These are phyloP conservation scores for Anarsia innoxiella DNA, from an alignment of 2,888 invertebrate species.

Conservation along the genomic window DNA sequence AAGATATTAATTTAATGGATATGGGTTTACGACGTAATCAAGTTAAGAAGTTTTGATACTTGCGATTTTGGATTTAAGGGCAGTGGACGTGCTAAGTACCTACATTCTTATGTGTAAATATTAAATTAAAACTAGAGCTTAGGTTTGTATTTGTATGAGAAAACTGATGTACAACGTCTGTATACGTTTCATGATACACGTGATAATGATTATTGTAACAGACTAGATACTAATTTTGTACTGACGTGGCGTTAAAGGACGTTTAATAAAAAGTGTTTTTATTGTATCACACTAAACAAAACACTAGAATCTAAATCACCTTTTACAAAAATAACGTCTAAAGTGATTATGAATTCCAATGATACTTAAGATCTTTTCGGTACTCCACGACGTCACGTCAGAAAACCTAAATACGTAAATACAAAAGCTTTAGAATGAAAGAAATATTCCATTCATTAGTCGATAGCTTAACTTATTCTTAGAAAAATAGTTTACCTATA, in stretches of 20 bases:
- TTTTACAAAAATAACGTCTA: too few species aligned
- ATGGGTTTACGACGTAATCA: too few species aligned
- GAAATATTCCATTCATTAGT: constrained; percentile 73
- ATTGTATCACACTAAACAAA: too few species aligned
- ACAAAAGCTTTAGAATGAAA: constrained; percentile 70
- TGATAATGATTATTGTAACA: constrained; percentile 45
- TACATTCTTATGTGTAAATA: constrained; percentile 57
- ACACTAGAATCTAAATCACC: too few species aligned
- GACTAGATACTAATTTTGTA: constrained; percentile 32
- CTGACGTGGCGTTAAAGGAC: constrained; percentile 43
- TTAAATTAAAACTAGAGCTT: constrained; percentile 42
- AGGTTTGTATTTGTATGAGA: constrained; percentile 47
- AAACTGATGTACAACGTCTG: constrained; percentile 74
- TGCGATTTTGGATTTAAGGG: too few species aligned
- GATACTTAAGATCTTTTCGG: too few species aligned
- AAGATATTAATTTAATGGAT: too few species aligned
- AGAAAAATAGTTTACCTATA: constrained; percentile 69
- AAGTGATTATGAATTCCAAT: too few species aligned
- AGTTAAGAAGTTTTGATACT: background rate
- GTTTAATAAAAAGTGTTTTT: too few species aligned
- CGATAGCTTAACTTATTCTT: constrained; percentile 72
- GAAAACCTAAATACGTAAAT: constrained; percentile 64
- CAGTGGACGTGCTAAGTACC: constrained; percentile 1
- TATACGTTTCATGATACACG: constrained; percentile 62
- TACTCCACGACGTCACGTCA: constrained; percentile 46